phyloP scores from a whole-genome alignment of 2,888 invertebrate genomes.

The Papilio demoleus region DNA sequence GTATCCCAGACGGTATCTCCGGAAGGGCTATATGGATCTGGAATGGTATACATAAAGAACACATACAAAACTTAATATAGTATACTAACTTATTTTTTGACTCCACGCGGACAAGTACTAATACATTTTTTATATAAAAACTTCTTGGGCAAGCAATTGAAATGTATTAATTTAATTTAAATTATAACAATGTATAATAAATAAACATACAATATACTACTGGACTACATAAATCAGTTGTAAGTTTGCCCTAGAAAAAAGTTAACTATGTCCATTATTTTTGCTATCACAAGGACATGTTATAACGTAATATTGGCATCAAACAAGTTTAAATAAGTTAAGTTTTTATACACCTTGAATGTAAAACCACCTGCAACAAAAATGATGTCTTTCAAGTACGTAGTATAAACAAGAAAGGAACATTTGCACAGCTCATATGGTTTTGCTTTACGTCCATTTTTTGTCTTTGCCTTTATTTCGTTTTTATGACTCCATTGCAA shows the following conservation, averaged over 20 bases:
- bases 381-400: conserved; percentile 43
- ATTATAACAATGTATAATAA: no score
- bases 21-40: no score
- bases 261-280: neutral
- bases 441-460: conserved; percentile 59
- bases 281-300: neutral
- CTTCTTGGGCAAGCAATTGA: no score
- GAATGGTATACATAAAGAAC: no score
- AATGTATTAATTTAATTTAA: no score
- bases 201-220: no score
- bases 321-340: conserved; percentile 20
- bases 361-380: conserved; percentile 23
- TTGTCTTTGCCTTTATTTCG: conserved; percentile 53
- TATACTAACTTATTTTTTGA: no score
- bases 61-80: no score
- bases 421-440: conserved; percentile 54
- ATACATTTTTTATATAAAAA: no score
- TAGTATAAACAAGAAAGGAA: conserved; percentile 53
- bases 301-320: conserved; percentile 6
- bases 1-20: no score
- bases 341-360: conserved; percentile 8
- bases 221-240: neutral
- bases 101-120: no score
- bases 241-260: neutral
- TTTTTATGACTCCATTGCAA: conserved; percentile 50